phyloP scores from a whole-genome alignment of 2,113 vertebrate genomes.

The Platichthys stellatus region DNA sequence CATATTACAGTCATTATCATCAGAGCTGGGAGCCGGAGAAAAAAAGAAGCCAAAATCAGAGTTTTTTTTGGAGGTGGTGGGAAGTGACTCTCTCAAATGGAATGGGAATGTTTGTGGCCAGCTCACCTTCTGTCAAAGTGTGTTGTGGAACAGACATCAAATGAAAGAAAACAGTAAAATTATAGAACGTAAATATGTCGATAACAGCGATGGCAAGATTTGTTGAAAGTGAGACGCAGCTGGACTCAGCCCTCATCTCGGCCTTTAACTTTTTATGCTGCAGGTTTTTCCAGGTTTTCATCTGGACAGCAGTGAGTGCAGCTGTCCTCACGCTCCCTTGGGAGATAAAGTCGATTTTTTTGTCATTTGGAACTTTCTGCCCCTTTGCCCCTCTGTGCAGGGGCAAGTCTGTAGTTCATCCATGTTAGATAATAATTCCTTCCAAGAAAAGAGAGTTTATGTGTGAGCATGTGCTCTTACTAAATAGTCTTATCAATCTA shows the following conservation, averaged over 20 bases:
- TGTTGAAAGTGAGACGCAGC: background rate
- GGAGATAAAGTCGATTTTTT: slow-evolving; percentile 48
- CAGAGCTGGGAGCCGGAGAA: slow-evolving; percentile 8
- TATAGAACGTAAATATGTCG: background rate
- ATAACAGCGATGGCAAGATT: background rate
- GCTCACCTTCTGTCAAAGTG: background rate
- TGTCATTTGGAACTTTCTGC: slow-evolving; percentile 43
- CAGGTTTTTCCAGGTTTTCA: background rate
- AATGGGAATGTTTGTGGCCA: too few relatives aligned
- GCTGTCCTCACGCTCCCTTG: background rate
- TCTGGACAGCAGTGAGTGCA: background rate
- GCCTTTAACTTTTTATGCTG: background rate
- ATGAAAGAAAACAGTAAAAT: background rate
- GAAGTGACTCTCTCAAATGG: background rate
- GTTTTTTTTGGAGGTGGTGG: background rate
- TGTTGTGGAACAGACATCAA: background rate
- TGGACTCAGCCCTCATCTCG: background rate
- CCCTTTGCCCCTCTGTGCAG: slow-evolving; percentile 36
- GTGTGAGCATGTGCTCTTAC: slow-evolving; percentile 3
- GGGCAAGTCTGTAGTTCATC: slow-evolving; percentile 48
- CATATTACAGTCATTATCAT: slow-evolving; percentile 39
- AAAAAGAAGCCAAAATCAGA: slow-evolving; percentile 12
- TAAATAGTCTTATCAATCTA: slow-evolving; percentile 41
- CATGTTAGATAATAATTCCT: slow-evolving; percentile 53
- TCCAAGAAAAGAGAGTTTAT: slow-evolving; percentile 16